Base-by-base conservation (phyloP, 1,140 invertebrate species). In the Gryon sp. region DNA sequence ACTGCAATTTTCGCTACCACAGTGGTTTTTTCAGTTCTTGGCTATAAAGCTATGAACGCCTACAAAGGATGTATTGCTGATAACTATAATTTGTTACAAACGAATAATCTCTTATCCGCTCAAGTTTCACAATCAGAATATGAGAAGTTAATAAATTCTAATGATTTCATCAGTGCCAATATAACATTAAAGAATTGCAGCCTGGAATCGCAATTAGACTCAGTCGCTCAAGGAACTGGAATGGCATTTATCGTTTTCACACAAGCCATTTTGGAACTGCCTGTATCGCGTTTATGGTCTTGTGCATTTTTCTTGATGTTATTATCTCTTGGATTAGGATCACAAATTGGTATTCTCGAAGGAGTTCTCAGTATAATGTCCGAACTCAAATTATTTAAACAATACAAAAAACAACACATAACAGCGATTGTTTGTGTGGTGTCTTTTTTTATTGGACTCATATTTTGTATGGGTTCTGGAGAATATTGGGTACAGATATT, bases 401-500 rank as follows among this genome's bases (percentile, higher is more conserved):
- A 94, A 80, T 91, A 97, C 78, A 93, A 93, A 81, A 98, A 97
- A 83, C 94, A 95, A 81, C 92, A 95, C 82, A 91, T 97, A 24
- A 96, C 95, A 83, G 95, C 92, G 50, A 89, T 92, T 36, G 92
- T 98, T 1, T 98, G 96, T 85, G 78, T 92, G 0, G 89, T 95
- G 38, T 96, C 95, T 77, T 97, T 96, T 89, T 86, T 94, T 65
- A 92, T 97, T 62, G 97, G 97, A n/a, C 89, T 98, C 40, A 92
- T 96, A 41, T 98, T 98, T 90, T 95, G 94, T 66, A 96, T 96
- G 22, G 95, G 96, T 55, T 95, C 96, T 34, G 97, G 97, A 11
- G 95, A 97, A 88, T 98, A 98, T 86, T 98, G 96, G 96, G 91
- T 98, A 6, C 96, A 95, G 83, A 92, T 98, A 90, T 98, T 98